A percentile compares a stretch with the other conserved stretches of the same genome.
phyloP scores from a whole-genome alignment of 2,797 vertebrate genomes.

The Sebastes iracundus region DNA sequence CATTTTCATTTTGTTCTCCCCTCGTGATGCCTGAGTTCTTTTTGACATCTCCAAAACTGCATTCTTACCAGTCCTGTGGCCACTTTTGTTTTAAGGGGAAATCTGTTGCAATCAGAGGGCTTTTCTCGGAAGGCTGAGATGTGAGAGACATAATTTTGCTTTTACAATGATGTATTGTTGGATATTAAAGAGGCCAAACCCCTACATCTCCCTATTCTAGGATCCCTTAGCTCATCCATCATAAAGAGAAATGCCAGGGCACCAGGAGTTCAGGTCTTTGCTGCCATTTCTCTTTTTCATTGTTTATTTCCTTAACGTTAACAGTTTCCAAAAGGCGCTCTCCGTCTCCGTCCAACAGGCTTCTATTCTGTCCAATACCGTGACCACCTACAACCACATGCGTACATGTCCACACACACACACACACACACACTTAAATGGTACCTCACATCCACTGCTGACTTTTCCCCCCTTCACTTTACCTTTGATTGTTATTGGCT shows the following conservation, averaged over 20 bases:
- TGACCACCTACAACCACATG: conserved; percentile 34
- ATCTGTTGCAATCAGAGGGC: conserved; percentile 68
- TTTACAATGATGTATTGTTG: conserved; percentile 67
- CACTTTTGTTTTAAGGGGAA: conserved; percentile 63
- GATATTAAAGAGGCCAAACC: conserved; percentile 64
- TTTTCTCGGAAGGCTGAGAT: conserved; percentile 63
- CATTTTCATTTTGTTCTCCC: background rate
- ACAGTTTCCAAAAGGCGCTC: conserved; percentile 63
- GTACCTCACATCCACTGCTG: background rate
- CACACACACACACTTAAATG: background rate
- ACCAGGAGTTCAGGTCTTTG: conserved; percentile 66
- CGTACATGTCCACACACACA: background rate
- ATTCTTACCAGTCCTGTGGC: conserved; percentile 43
- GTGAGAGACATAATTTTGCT: conserved; percentile 69
- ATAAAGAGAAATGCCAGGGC: conserved; percentile 73
- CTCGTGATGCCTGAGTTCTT: conserved; percentile 19
- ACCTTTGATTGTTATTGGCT: background rate
- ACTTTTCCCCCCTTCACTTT: background rate
- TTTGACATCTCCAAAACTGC: conserved; percentile 39
- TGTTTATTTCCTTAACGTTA: conserved; percentile 78
- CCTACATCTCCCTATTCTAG: conserved; percentile 51
- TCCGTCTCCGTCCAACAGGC: conserved; percentile 32
- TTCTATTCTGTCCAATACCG: conserved; percentile 30
- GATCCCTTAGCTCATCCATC: conserved; percentile 72
- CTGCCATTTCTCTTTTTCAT: conserved; percentile 70